Evolutionary conservation across 1,140 invertebrate genomes (phyloP), one percentile per base, ranked within the genome.

Genomic region (Caenorhabditis inopinata): DNA sequence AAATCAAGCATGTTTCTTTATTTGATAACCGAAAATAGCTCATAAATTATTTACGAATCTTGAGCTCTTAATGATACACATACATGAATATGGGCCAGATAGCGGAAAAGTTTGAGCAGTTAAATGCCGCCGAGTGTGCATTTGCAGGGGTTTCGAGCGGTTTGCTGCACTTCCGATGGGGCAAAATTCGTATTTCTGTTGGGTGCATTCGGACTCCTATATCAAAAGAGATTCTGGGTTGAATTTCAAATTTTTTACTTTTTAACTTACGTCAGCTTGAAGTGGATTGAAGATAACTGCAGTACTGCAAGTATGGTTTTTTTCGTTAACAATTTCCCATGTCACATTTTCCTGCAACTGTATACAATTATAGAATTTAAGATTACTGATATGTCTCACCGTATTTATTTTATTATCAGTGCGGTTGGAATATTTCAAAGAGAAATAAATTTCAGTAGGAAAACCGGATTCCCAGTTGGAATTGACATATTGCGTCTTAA

Each of bases 371-470:
- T 27, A 16, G 2, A 68, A 27, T 47, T 47, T 25, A 14, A 14
- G n/a, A n/a, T n/a, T n/a, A n/a, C n/a, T n/a, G n/a, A n/a, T n/a
- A n/a, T n/a, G n/a, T n/a, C n/a, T 1, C 7, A 49, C 75, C 18
- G 46, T 18, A 53, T 42, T 76, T 1, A 35, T 4, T 46, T 35
- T 78, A 9, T 32, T 27, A 12, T 62, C 53, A 0, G 23, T 38
- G 16, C 42, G 76, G 16, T 58, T 75, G 3, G 21, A 35, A 18
- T 78, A 58, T 42, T 49, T 58, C 38, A 78, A 5, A 6, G 49
- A 78, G 18, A 62, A 78, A 42, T 78, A 78, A 16, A 78, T 49
- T 47, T 78, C 49, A n/a, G 76, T 78, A 9, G 76, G 76, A n/a
- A 78, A 49, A n/a, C 76, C 53, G 16, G 76, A 78, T 23, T 51